Base-by-base conservation (phyloP, 1,140 invertebrate species). In the Drosophila setifemur region DNA sequence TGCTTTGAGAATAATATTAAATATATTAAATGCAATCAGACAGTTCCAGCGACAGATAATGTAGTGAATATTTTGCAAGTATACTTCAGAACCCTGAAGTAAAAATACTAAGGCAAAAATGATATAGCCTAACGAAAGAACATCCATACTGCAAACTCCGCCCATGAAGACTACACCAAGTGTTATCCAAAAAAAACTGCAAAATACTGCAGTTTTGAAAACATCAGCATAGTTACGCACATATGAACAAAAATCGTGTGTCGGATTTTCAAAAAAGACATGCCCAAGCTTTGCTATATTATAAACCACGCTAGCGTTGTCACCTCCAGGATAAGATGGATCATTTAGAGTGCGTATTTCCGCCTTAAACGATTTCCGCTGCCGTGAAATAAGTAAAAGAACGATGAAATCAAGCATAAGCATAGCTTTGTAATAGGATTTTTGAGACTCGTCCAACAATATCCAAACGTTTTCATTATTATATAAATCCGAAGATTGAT, bases 81-180 rank as follows among this genome's bases (percentile, higher is more conserved):
- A 98, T 75, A 98, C 96, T 85, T 99, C 97, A 42, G 97, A 97
- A 25, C 98, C 98, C 91, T 97, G 96, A 96, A 98, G 98, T 7
- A 99, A 92, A 89, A 99, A 99, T 16, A 98, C 93, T 88, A 99
- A 99, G 0, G 97, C 96, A 8, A 97, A 96, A 35, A 99, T 94
- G 0, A 99, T 92, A 90, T 99, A 99, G 4, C 98, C 97, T 81
- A 99, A 92, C 2, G 98, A 98, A 91, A 99, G 98, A 8, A 99
- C 91, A 90, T 97, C 98, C 14, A 98, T 96, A 31, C 97, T 92
- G 71, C 96, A 96, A 0, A 97, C 97, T 19, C 98, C 98, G 23
- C 98, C 96, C 63, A 99, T 93, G 90, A 99, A 99, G 88, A 99
- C 95, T 9, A 98, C 95, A 0, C 97, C 96, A 19, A 99, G 91